Evolutionary conservation across 2,113 vertebrate genomes (phyloP).

Genomic region (Peromyscus californicus): DNA sequence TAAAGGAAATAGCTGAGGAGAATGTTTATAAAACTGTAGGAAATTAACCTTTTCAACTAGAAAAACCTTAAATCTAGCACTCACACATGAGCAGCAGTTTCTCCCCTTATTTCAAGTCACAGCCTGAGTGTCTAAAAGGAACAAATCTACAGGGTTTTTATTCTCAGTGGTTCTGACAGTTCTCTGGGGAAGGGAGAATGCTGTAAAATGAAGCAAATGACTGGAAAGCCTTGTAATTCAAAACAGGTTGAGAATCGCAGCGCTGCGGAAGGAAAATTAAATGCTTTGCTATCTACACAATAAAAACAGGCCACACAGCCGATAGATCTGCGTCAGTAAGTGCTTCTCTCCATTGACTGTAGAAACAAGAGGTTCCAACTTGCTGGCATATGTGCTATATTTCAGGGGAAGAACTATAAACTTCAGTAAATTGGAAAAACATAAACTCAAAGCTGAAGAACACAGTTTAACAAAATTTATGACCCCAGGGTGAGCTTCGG

Average conservation of each 20-base stretch:
- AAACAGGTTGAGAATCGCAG: constrained; percentile 46
- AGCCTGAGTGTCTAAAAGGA: constrained; percentile 27
- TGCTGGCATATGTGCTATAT: not conserved
- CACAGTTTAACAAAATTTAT: not conserved
- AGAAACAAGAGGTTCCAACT: constrained; percentile 27
- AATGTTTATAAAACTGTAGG: not conserved
- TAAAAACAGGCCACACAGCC: constrained; percentile 44
- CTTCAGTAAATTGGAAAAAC: constrained; percentile 57
- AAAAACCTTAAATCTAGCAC: not conserved
- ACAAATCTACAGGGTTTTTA: not conserved
- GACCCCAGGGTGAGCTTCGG: constrained; percentile 27
- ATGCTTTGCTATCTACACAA: constrained; percentile 55
- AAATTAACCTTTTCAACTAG: not conserved
- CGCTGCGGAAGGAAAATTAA: constrained; percentile 28
- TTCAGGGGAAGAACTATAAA: constrained; percentile 15
- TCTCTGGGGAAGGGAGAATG: not conserved
- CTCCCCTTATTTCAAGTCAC: constrained; percentile 40
- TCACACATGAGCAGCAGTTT: not conserved
- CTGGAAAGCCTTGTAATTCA: constrained; percentile 18
- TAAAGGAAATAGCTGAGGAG: not conserved
- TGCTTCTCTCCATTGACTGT: constrained; percentile 19
- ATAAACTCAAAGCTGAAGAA: constrained; percentile 38
- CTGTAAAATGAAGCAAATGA: constrained; percentile 59
- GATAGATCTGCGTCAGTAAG: not conserved
- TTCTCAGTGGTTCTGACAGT: constrained; percentile 31